phyloP scores from a whole-genome alignment of 2,888 invertebrate species.

The Euzophera pinguis region DNA sequence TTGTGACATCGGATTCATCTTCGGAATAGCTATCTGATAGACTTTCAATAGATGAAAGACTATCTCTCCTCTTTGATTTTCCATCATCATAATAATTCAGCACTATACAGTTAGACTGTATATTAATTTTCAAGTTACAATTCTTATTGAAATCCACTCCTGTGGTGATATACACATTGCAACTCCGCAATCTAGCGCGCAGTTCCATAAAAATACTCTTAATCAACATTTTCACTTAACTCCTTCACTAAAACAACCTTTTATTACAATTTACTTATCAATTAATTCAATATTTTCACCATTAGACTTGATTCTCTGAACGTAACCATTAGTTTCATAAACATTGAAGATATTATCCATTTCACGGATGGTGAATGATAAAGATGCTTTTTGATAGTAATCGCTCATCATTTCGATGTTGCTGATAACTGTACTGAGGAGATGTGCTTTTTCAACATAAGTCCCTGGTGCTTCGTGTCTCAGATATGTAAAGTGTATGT shows the following conservation, averaged over 20 bases:
- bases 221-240: constrained; percentile 60
- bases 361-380: constrained; percentile 90
- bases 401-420: constrained; percentile 91
- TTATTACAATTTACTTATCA: constrained; percentile 48
- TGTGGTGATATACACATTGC: constrained; percentile 79
- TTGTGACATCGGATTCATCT: constrained; percentile 53
- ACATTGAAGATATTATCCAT: constrained; percentile 85
- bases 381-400: constrained; percentile 90
- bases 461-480: constrained; percentile 90
- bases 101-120: constrained; percentile 66
- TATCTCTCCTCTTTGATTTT: constrained; percentile 49
- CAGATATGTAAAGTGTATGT: constrained; percentile 94
- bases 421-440: constrained; percentile 92
- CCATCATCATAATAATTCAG: constrained; percentile 59
- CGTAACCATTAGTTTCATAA: constrained; percentile 79
- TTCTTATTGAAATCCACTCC: constrained; percentile 62
- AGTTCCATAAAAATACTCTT: constrained; percentile 80
- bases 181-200: constrained; percentile 79
- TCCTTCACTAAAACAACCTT: constrained; percentile 22
- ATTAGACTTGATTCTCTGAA: constrained; percentile 60
- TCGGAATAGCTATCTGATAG: constrained; percentile 66
- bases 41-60: constrained; percentile 70
- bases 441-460: constrained; percentile 91
- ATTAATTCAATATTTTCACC: constrained; percentile 40
- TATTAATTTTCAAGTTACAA: constrained; percentile 68